Percentiles rank a stretch among this genome's conserved stretches.
These are phyloP conservation scores for Pollimyrus isidori DNA, from an alignment of 2,113 vertebrate genomes.

Conservation along the genomic window DNA sequence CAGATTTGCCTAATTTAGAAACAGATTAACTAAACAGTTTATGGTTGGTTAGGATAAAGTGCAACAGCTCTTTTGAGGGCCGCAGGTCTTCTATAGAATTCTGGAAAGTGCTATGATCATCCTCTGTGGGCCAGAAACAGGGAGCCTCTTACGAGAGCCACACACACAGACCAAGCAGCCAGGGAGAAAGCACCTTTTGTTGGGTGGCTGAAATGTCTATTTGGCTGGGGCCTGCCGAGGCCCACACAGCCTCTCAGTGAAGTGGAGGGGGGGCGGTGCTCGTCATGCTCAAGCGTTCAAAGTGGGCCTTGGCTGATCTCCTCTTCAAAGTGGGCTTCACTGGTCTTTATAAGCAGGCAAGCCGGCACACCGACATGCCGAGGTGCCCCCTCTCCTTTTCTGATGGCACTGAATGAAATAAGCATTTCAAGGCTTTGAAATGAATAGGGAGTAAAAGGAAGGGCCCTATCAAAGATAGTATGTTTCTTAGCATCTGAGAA, in stretches of 20 bases:
- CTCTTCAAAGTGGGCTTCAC: slow-evolving; percentile 19
- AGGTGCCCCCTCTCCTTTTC: neutral
- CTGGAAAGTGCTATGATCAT: neutral
- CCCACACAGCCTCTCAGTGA: slow-evolving; percentile 3
- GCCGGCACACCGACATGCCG: neutral
- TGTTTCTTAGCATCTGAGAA: neutral
- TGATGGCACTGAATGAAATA: neutral
- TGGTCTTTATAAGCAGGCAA: neutral
- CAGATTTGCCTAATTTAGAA: neutral
- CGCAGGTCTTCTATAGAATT: neutral
- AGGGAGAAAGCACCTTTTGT: slow-evolving; percentile 22
- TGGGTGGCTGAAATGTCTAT: slow-evolving; percentile 1
- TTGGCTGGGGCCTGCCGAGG: slow-evolving; percentile 1
- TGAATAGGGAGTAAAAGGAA: neutral
- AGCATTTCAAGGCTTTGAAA: neutral
- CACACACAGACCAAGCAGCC: neutral
- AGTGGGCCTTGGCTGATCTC: slow-evolving; percentile 18
- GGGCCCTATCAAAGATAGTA: neutral
- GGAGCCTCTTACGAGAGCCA: neutral
- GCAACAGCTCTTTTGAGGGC: neutral
- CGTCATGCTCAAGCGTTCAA: slow-evolving; percentile 29
- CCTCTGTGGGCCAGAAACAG: neutral
- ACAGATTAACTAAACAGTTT: neutral
- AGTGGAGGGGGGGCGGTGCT: neutral
- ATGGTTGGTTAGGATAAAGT: neutral